These are phyloP conservation scores for Ferrisia virgata DNA, from an alignment of 2,888 invertebrate species.

Conservation along the genomic window DNA sequence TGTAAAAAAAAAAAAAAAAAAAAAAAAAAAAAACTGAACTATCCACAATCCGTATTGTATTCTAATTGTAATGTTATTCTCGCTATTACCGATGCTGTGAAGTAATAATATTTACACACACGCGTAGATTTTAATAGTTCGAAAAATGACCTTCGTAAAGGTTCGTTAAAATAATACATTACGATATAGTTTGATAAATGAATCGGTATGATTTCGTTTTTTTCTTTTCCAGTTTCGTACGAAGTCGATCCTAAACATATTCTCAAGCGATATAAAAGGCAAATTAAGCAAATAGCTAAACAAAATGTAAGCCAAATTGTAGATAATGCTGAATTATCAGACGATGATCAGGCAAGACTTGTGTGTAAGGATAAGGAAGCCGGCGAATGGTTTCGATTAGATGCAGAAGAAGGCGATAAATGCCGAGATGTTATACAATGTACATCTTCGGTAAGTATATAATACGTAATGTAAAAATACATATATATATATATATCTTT, in stretches of 20 bases:
- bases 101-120: neutral
- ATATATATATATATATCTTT: neutral
- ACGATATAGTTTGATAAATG: neutral
- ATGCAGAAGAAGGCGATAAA: slow-evolving; percentile 84
- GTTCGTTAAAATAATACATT: neutral
- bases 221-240: neutral
- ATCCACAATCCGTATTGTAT: too few relatives aligned
- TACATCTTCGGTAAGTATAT: slow-evolving; percentile 76
- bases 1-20: too few relatives aligned
- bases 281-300: neutral
- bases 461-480: neutral
- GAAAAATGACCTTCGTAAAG: neutral
- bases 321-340: slow-evolving; percentile 66
- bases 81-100: neutral
- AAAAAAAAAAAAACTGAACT: too few relatives aligned
- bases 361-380: slow-evolving; percentile 94
- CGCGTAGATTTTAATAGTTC: too few relatives aligned
- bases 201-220: neutral
- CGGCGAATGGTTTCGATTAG: slow-evolving; percentile 90
- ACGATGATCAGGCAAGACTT: slow-evolving; percentile 79
- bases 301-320: slow-evolving; percentile 60
- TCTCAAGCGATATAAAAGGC: neutral
- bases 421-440: slow-evolving; percentile 94
- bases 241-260: neutral
- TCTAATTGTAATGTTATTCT: neutral